A percentile compares a stretch with the other conserved stretches of the same genome.
Conservation (phyloP, 1,140 invertebrate species). For the Lepidotrigona ventralis region DNA sequence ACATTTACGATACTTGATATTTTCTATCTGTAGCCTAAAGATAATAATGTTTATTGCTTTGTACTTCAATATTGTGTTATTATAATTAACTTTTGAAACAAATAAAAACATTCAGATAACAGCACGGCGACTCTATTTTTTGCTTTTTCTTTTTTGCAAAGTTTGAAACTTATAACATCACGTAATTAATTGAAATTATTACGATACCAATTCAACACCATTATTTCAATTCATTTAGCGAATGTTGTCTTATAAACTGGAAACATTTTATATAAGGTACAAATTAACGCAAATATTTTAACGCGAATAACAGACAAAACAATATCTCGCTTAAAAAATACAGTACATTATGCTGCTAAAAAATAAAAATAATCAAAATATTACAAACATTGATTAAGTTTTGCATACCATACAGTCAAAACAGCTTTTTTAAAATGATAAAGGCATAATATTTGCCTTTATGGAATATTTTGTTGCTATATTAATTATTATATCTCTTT, state of each 20-base stretch:
- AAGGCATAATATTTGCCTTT: conserved; percentile 3
- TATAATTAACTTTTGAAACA: conserved; percentile 32
- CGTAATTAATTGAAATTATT: conserved; percentile 48
- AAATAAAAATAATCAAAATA: conserved; percentile 52
- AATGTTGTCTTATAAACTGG: conserved; percentile 16
- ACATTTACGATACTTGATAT: conserved; percentile 31
- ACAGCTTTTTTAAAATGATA: conserved; percentile 21
- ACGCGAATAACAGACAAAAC: conserved; percentile 7
- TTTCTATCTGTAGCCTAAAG: conserved; percentile 29
- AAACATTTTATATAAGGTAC: conserved; percentile 31
- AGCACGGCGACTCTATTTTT: conserved; percentile 66
- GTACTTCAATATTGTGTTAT: conserved; percentile 51
- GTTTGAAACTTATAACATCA: conserved; percentile 61
- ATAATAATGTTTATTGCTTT: conserved; percentile 61
- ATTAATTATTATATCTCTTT: conserved; percentile 14
- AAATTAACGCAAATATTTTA: conserved; percentile 21
- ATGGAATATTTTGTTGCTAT: background rate
- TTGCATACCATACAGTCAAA: conserved; percentile 17
- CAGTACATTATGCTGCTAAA: conserved; percentile 54
- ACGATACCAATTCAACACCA: conserved; percentile 33
- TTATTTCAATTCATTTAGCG: conserved; percentile 30
- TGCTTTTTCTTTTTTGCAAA: conserved; percentile 35
- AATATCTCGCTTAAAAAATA: conserved; percentile 38
- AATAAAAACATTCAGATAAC: conserved; percentile 38
- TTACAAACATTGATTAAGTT: conserved; percentile 35